Evolutionary conservation across 2,888 invertebrate species (phyloP), one percentile per base, ranked within the genome.

Genomic region (Agrochola circellaris): DNA sequence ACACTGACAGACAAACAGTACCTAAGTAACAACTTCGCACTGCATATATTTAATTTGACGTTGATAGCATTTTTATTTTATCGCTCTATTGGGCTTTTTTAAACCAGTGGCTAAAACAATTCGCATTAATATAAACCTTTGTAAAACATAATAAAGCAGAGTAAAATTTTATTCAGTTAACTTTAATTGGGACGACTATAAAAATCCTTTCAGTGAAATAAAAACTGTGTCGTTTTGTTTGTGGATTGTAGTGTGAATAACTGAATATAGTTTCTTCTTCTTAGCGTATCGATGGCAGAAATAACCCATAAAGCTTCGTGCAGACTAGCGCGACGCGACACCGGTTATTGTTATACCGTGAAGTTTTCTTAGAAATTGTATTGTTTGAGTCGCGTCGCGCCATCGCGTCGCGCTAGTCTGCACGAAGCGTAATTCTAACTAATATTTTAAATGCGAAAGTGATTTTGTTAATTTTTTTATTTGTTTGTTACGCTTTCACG

Each of bases 111-210:
- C 65, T 83, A 72, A 83, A 75, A 86, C 83, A 79, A 84, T 85
- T 85, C 73, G 42, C 77, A 75, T 71, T 69, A 45, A 62, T 82
- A 60, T 54, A 75, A 79, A 60, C 23, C 54, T 48, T 66, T 76
- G 58, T 79, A 83, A 86, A 86, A 79, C 68, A 64, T 34, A 62
- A 82, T 79, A 83, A 79, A 86, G 38, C 61, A 13, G 34, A 30
- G 8, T 60, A 6, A 54, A 79, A 26, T 74, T 82, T 67, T 34
- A 61, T 62, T 67, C 42, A 34, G 15, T 61, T 48, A 15, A 26
- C 54, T 70, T 74, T 69, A 60, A 74, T 80, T 74, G 56, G 26
- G 2, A 23, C 13, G 15, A 15, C 13, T 30, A 42, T 65, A 64
- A 67, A 56, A 62, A 64, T 48, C 2, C 6, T 81, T 81, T 65